These are phyloP conservation scores for Agrochola lychnidis DNA, from an alignment of 2,888 invertebrate species.

Conservation along the genomic window DNA sequence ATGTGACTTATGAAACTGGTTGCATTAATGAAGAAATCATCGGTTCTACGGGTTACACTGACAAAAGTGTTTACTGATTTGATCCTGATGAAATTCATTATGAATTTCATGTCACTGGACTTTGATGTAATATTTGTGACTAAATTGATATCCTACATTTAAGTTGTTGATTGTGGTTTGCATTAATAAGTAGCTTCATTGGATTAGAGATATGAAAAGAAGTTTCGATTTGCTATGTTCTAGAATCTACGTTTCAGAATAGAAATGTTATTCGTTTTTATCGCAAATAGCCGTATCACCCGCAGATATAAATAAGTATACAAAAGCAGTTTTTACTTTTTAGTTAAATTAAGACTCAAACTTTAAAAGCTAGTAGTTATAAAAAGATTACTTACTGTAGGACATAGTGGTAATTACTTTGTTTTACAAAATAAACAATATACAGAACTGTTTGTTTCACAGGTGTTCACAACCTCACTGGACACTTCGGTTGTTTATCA, in stretches of 20 bases:
- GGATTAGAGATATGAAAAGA: background rate
- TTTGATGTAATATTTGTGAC: background rate
- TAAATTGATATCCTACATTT: background rate
- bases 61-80: background rate
- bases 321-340: background rate
- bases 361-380: background rate
- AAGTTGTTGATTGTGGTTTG: background rate
- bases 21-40: background rate
- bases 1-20: background rate
- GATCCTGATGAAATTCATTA: background rate
- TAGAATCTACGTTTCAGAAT: constrained; percentile 6
- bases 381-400: constrained; percentile 67
- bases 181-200: background rate
- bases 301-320: background rate
- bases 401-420: constrained; percentile 65
- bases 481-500: constrained; percentile 64
- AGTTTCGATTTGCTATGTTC: background rate
- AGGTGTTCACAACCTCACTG: constrained; percentile 61
- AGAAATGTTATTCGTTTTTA: constrained; percentile 2
- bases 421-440: constrained; percentile 40
- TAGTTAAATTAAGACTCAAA: background rate
- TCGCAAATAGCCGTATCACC: background rate
- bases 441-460: constrained; percentile 38
- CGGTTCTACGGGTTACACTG: background rate
- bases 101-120: background rate